These are phyloP conservation scores for Megaleporinus macrocephalus DNA, from an alignment of 2,113 vertebrate species.

Conservation along the genomic window DNA sequence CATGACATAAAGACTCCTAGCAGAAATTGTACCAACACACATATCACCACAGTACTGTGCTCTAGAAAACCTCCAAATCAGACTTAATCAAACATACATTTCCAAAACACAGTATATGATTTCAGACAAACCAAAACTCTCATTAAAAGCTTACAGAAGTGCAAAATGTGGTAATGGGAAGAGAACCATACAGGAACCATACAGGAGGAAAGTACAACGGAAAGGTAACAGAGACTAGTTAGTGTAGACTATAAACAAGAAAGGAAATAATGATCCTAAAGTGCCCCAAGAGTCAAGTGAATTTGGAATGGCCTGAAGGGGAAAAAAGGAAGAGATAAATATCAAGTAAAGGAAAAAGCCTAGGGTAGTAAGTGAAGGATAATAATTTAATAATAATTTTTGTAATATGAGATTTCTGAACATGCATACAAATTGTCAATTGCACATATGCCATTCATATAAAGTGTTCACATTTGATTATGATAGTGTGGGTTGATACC, in stretches of 20 bases:
- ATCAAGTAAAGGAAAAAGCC: slow-evolving; percentile 27
- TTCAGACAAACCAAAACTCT: neutral
- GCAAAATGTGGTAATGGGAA: slow-evolving; percentile 18
- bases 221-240: slow-evolving; percentile 7
- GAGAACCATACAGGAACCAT: neutral
- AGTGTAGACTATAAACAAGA: slow-evolving; percentile 16
- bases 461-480: too few relatives aligned
- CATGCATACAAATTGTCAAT: too few relatives aligned
- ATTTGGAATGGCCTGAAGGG: neutral
- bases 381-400: too few relatives aligned
- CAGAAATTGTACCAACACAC: too few relatives aligned
- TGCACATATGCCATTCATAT: too few relatives aligned
- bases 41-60: too few relatives aligned
- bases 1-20: too few relatives aligned
- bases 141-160: slow-evolving; percentile 13
- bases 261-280: slow-evolving; percentile 37
- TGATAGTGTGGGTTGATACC: too few relatives aligned
- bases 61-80: too few relatives aligned
- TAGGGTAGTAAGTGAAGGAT: slow-evolving; percentile 31
- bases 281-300: slow-evolving; percentile 2
- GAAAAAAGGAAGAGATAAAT: slow-evolving; percentile 5
- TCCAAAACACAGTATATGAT: neutral
- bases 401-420: too few relatives aligned
- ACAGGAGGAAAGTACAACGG: neutral
- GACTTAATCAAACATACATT: neutral